phyloP scores from a whole-genome alignment of 2,888 invertebrate genomes.

The Eucriotettix oculatus region DNA sequence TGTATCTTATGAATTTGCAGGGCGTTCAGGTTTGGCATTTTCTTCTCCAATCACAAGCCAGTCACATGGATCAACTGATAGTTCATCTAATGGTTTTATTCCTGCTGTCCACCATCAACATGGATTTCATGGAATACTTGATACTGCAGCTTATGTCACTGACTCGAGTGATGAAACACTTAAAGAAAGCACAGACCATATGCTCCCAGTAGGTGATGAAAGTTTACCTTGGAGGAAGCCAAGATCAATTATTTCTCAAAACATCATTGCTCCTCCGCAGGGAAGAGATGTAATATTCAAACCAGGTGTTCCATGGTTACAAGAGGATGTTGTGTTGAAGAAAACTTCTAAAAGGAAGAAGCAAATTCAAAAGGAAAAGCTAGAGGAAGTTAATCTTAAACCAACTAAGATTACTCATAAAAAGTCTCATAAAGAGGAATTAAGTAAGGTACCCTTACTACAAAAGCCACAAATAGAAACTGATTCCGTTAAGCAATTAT shows the following conservation, averaged over 20 bases:
- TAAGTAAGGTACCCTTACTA: constrained; percentile 11
- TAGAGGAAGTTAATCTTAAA: constrained; percentile 34
- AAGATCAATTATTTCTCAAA: constrained; percentile 2
- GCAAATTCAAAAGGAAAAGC: constrained; percentile 24
- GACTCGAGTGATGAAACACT: constrained; percentile 16
- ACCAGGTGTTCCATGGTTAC: background rate
- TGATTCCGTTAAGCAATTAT: too few relatives aligned
- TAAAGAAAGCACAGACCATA: constrained; percentile 15
- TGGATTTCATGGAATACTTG: too few relatives aligned
- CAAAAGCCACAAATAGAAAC: background rate
- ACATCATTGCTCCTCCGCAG: background rate
- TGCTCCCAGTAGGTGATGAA: constrained; percentile 33
- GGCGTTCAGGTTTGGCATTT: too few relatives aligned
- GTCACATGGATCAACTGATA: too few relatives aligned
- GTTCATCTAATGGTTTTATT: too few relatives aligned
- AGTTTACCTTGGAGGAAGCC: constrained; percentile 33
- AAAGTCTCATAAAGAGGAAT: constrained; percentile 5
- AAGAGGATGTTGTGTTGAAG: constrained; percentile 17
- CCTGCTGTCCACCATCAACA: background rate
- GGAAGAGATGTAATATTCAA: background rate
- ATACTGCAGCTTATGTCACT: constrained; percentile 10
- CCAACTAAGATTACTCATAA: constrained; percentile 16
- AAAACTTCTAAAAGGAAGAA: constrained; percentile 25
- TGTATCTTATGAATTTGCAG: too few relatives aligned
- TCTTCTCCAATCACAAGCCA: too few relatives aligned